Evolutionary conservation across 53 echinoderm and acorn worm genomes (phyloP).

Genomic region (Hippasteria phrygiana): DNA sequence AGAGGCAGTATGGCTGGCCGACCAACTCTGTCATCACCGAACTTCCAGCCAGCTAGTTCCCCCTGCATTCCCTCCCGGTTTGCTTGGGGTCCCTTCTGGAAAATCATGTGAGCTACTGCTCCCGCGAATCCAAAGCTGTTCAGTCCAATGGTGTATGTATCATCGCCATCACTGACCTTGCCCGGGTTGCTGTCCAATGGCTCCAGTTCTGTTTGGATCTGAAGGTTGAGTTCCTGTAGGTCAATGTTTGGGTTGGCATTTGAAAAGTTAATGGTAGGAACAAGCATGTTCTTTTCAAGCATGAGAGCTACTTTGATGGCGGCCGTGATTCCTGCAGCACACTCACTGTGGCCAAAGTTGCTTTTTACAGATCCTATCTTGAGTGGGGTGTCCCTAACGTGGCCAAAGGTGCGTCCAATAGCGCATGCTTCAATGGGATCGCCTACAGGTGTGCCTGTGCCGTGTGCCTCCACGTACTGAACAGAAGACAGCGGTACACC

Average conservation of each 20-base stretch:
- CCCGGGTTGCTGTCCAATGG: slow-evolving; percentile 50
- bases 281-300: slow-evolving; percentile 79
- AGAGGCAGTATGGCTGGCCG: slow-evolving; percentile 78
- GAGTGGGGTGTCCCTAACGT: slow-evolving; percentile 56
- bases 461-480: slow-evolving; percentile 88
- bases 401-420: slow-evolving; percentile 78
- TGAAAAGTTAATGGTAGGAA: slow-evolving; percentile 88
- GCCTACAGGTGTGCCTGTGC: slow-evolving; percentile 92
- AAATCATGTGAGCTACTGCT: no score
- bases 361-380: no score
- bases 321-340: slow-evolving; percentile 84
- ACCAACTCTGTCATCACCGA: slow-evolving; percentile 74
- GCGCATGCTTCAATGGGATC: slow-evolving; percentile 93
- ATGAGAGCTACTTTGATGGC: slow-evolving; percentile 92
- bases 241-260: slow-evolving; percentile 80
- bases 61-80: neutral
- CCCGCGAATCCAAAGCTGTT: slow-evolving; percentile 96
- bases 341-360: slow-evolving; percentile 94
- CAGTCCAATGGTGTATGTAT: slow-evolving; percentile 78
- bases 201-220: slow-evolving; percentile 73
- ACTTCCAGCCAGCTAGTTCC: slow-evolving; percentile 72
- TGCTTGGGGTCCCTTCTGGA: slow-evolving; percentile 76
- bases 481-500: slow-evolving; percentile 82
- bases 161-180: no score
- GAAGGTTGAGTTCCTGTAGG: slow-evolving; percentile 72